Conservation (phyloP, 2,888 invertebrate genomes). For the Perithous albicinctus region DNA sequence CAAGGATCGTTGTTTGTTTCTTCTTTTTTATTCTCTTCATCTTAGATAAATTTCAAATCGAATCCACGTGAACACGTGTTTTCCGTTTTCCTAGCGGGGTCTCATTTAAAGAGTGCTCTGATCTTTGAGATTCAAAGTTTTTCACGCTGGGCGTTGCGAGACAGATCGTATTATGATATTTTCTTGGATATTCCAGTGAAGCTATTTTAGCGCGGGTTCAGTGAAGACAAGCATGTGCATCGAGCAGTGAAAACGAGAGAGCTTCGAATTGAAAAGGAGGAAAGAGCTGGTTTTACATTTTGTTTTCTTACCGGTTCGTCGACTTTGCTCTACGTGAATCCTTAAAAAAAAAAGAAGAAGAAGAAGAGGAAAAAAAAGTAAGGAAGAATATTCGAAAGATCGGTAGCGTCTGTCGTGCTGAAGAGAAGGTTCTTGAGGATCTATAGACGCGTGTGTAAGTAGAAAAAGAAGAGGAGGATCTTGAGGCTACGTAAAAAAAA, state of each 20-base stretch:
- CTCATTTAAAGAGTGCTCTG: not conserved
- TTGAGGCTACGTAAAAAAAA: constrained; percentile 11
- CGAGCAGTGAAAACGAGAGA: not conserved
- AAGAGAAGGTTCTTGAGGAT: not conserved
- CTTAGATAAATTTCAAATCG: not conserved
- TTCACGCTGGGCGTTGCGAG: not conserved
- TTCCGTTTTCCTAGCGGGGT: not conserved
- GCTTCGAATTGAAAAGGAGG: not conserved
- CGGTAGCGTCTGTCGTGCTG: not conserved
- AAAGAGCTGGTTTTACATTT: not conserved
- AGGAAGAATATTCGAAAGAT: not conserved
- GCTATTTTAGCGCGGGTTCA: constrained; percentile 28
- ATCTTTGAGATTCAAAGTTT: not conserved
- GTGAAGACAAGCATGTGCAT: constrained; percentile 25
- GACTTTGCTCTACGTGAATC: not conserved
- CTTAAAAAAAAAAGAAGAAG: too few species aligned
- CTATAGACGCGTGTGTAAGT: not conserved
- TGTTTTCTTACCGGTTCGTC: not conserved
- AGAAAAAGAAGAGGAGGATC: not conserved
- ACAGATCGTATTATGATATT: constrained; percentile 73
- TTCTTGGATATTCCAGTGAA: constrained; percentile 79
- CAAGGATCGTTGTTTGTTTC: too few species aligned
- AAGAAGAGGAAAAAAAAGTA: too few species aligned
- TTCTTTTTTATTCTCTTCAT: too few species aligned
- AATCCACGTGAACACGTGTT: constrained; percentile 13